Evolutionary conservation across 1,140 invertebrate genomes (phyloP).

Genomic region (Varroa destructor): DNA sequence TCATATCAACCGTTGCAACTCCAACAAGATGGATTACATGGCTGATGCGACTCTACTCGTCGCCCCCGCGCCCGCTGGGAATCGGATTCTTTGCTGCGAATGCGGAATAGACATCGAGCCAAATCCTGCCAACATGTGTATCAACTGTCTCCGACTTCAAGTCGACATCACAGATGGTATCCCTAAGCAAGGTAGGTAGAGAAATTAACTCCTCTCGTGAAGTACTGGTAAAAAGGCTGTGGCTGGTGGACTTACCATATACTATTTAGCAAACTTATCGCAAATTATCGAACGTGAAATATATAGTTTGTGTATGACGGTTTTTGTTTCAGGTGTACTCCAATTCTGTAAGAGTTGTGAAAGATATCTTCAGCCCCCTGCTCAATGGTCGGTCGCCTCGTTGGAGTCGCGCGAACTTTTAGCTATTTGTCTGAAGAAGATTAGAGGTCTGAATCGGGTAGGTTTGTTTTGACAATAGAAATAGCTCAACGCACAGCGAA

Average conservation of each 20-base stretch:
- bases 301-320: too few relatives aligned
- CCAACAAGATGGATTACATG: too few relatives aligned
- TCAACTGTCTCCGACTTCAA: conserved; percentile 70
- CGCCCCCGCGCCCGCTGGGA: conserved; percentile 31
- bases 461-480: conserved; percentile 40
- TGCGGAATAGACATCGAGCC: conserved; percentile 59
- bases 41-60: too few relatives aligned
- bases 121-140: conserved; percentile 95
- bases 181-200: conserved; percentile 67
- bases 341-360: conserved; percentile 84
- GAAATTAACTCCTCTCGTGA: too few relatives aligned
- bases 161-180: conserved; percentile 93
- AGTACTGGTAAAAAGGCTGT: too few relatives aligned
- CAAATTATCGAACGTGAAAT: too few relatives aligned
- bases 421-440: conserved; percentile 75
- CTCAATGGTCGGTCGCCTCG: conserved; percentile 71
- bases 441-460: conserved; percentile 80
- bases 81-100: conserved; percentile 44
- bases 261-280: too few relatives aligned
- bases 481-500: background rate
- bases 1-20: too few relatives aligned
- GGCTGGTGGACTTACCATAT: too few relatives aligned
- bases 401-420: conserved; percentile 87
- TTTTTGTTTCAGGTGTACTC: conserved; percentile 39
- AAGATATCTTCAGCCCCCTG: conserved; percentile 81